Conservation (phyloP, 2,888 invertebrate genomes). For the Eudasyphora cyanicolor region DNA sequence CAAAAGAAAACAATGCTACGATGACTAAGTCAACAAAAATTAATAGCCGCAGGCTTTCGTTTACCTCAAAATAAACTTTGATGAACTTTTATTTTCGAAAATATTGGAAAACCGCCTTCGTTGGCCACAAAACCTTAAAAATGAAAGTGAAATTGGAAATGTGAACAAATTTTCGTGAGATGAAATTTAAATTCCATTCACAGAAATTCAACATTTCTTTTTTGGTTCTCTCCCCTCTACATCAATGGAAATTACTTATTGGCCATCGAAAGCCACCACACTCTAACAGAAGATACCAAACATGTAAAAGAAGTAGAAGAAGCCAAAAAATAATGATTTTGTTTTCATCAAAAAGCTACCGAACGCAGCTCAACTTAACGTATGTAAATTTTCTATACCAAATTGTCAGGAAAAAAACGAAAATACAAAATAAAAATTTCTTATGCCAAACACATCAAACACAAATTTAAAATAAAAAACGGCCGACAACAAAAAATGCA, state of each 20-base stretch:
- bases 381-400: slow-evolving; percentile 10
- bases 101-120: background rate
- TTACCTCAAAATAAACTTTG: no score
- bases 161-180: slow-evolving; percentile 12
- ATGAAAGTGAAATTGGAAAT: slow-evolving; percentile 30
- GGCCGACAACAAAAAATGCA: background rate
- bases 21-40: background rate
- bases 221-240: background rate
- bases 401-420: background rate
- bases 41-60: no score
- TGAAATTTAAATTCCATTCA: slow-evolving; percentile 16
- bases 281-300: background rate
- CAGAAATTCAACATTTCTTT: background rate
- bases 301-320: no score
- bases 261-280: background rate
- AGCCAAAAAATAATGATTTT: background rate
- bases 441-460: slow-evolving; percentile 27
- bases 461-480: background rate
- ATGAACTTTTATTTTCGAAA: slow-evolving; percentile 19
- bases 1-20: background rate
- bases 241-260: slow-evolving; percentile 3
- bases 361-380: background rate
- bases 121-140: background rate
- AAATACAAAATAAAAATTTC: background rate
- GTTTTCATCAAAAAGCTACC: no score